phyloP scores from a whole-genome alignment of 2,888 invertebrate genomes.

The Hypolimnas misippus region DNA sequence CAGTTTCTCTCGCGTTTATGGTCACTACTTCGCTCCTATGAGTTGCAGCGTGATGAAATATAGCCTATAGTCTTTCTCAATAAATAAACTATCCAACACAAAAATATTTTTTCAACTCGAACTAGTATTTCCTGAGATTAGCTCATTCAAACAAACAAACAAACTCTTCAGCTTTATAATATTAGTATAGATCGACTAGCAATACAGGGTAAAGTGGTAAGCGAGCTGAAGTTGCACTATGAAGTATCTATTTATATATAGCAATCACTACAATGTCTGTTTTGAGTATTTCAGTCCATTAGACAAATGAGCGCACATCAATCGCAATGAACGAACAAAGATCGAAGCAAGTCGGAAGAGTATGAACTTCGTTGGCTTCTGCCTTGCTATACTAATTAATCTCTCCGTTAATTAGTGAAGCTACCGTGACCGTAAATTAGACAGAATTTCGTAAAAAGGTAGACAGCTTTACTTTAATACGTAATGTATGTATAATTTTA shows the following conservation, averaged over 20 bases:
- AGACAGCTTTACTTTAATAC: neutral
- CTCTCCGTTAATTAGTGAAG: slow-evolving; percentile 72
- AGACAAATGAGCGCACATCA: slow-evolving; percentile 36
- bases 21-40: no score
- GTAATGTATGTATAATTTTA: slow-evolving; percentile 1
- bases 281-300: slow-evolving; percentile 18
- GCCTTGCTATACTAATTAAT: slow-evolving; percentile 76
- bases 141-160: no score
- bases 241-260: slow-evolving; percentile 2
- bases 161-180: no score
- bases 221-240: no score
- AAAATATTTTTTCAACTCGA: no score
- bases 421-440: slow-evolving; percentile 30
- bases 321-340: slow-evolving; percentile 40
- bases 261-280: neutral
- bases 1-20: no score
- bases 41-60: no score
- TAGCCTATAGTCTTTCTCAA: no score
- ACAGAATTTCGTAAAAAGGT: slow-evolving; percentile 15
- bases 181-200: no score
- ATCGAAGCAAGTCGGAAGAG: slow-evolving; percentile 48
- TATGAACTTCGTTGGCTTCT: slow-evolving; percentile 50
- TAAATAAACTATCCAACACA: no score
- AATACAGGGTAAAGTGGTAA: no score
- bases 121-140: no score